Conservation (phyloP, 1,140 invertebrate species). For the Tigriopus japonicus region DNA sequence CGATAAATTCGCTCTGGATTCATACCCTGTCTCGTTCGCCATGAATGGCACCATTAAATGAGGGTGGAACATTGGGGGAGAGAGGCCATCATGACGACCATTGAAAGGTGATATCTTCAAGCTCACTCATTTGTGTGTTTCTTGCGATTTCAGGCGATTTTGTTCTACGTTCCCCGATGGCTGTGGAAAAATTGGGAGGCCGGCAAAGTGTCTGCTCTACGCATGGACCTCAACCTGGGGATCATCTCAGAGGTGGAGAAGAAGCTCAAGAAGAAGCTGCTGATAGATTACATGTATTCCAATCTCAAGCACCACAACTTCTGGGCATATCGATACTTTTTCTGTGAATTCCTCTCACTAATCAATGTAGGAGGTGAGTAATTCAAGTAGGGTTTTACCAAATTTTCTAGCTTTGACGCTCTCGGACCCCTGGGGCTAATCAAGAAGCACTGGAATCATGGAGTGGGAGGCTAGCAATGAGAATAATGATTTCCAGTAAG, state of each 20-base stretch:
- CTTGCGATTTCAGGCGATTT: constrained; percentile 35
- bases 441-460: no score
- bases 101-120: no score
- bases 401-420: no score
- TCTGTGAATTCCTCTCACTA: constrained; percentile 71
- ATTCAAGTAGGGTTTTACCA: background rate
- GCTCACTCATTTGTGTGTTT: constrained; percentile 42
- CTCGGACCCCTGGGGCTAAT: no score
- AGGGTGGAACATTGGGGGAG: no score
- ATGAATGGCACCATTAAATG: no score
- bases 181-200: constrained; percentile 78
- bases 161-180: constrained; percentile 82
- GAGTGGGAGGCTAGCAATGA: no score
- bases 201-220: constrained; percentile 62
- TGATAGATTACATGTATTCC: constrained; percentile 81
- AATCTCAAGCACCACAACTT: constrained; percentile 81
- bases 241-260: constrained; percentile 62
- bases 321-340: constrained; percentile 86
- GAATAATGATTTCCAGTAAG: no score
- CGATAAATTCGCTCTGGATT: no score
- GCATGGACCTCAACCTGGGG: constrained; percentile 49
- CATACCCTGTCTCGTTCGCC: no score
- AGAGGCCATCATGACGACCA: no score
- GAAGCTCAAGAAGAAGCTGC: constrained; percentile 83
- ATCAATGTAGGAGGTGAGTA: constrained; percentile 66